Percentiles rank a stretch among this genome's conserved stretches.
Conservation (phyloP, 1,140 invertebrate species). For the Adoxophyes honmai region DNA sequence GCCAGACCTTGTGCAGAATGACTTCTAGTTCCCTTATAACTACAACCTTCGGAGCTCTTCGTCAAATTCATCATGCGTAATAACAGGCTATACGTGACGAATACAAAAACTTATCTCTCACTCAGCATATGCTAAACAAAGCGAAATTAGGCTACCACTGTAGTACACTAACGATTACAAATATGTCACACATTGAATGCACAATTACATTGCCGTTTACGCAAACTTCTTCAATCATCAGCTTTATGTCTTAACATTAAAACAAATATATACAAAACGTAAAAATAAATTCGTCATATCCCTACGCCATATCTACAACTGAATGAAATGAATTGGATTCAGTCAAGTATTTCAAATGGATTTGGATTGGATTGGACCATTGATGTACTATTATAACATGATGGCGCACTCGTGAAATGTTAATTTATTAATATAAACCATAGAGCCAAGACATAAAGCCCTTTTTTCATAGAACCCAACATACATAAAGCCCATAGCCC, state of each 20-base stretch:
- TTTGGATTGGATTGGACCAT: no score
- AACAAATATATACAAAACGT: conserved; percentile 62
- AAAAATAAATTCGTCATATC: conserved; percentile 53
- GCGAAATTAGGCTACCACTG: conserved; percentile 33
- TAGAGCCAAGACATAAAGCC: no score
- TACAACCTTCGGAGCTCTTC: conserved; percentile 30
- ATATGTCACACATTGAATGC: conserved; percentile 34
- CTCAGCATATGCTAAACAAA: conserved; percentile 44
- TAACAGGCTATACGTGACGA: conserved; percentile 27
- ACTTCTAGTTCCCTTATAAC: conserved; percentile 43
- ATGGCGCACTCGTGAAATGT: no score
- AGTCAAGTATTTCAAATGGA: no score
- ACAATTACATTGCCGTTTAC: conserved; percentile 34
- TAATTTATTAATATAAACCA: no score
- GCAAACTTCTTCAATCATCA: conserved; percentile 58
- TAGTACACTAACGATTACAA: conserved; percentile 19
- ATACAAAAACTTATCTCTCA: conserved; percentile 24
- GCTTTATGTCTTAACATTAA: conserved; percentile 67
- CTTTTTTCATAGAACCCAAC: no score
- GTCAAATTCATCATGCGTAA: conserved; percentile 48
- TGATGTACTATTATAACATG: no score
- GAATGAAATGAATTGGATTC: no score
- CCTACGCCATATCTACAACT: conserved; percentile 58
- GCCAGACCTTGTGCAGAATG: conserved; percentile 62
- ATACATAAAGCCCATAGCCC: no score